Evolutionary conservation across 2,113 vertebrate species (phyloP).

Genomic region (Nannobrachium achirus): DNA sequence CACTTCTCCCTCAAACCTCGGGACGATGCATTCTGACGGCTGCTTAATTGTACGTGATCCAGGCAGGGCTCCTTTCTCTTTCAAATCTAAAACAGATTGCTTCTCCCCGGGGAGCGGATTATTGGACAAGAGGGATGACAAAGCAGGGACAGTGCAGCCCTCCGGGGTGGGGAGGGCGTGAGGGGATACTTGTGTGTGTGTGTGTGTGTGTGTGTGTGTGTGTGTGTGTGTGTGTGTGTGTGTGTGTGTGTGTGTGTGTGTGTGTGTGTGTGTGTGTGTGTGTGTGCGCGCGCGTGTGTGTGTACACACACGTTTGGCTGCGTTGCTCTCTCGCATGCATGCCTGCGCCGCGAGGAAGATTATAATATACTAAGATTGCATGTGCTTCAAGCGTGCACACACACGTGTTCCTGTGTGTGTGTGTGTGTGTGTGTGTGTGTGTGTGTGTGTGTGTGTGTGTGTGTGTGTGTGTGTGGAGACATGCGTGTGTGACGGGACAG

Average conservation of each 20-base stretch:
- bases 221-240: constrained; percentile 9
- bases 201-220: constrained; percentile 32
- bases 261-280: constrained; percentile 5
- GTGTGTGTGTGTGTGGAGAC: neutral
- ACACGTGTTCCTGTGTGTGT: too few relatives aligned
- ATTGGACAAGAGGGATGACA: constrained; percentile 72
- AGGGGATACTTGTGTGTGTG: constrained; percentile 24
- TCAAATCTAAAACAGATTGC: constrained; percentile 81
- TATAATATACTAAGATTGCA: constrained; percentile 36
- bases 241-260: neutral
- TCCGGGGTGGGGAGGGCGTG: constrained; percentile 44
- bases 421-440: neutral
- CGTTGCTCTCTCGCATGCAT: constrained; percentile 46
- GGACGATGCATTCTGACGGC: constrained; percentile 73
- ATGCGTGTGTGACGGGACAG: neutral
- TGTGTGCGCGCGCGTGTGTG: neutral
- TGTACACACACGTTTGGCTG: constrained; percentile 42
- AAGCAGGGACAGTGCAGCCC: constrained; percentile 69
- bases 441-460: neutral
- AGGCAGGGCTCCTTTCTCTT: constrained; percentile 73
- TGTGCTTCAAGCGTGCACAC: constrained; percentile 47
- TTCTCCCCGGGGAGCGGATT: constrained; percentile 77
- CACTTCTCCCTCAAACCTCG: constrained; percentile 69
- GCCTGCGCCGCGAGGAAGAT: constrained; percentile 51
- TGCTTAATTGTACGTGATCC: constrained; percentile 81